Evolutionary conservation across 2,797 vertebrate genomes (phyloP).

Genomic region (Labeo calbasu): DNA sequence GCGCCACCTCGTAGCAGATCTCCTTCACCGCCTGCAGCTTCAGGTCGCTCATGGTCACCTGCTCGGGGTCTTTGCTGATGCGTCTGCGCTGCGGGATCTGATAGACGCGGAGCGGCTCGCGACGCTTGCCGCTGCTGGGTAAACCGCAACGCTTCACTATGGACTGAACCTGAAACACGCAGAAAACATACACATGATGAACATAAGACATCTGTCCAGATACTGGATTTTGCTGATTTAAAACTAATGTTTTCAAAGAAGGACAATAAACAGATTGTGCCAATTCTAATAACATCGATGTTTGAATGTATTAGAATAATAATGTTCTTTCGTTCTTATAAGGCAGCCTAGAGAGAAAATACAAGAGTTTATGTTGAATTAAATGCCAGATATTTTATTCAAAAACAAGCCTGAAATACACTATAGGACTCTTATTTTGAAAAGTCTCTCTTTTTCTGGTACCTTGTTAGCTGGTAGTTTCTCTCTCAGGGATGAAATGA

Average conservation of each 20-base stretch:
- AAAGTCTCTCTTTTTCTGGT: not conserved
- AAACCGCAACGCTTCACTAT: conserved; percentile 89
- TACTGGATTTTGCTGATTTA: no score
- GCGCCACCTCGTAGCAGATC: conserved; percentile 91
- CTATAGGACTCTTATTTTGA: no score
- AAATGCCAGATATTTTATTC: no score
- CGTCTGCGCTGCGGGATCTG: conserved; percentile 89
- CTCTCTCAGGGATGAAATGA: conserved; percentile 88
- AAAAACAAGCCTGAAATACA: no score
- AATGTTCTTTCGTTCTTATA: not conserved
- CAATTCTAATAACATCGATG: no score
- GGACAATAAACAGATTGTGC: no score
- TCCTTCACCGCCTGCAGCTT: conserved; percentile 91
- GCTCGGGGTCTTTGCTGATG: conserved; percentile 84
- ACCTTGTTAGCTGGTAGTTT: conserved; percentile 87
- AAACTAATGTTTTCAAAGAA: no score
- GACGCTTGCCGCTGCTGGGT: conserved; percentile 87
- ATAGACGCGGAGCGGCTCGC: conserved; percentile 86
- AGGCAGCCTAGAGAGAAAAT: not conserved
- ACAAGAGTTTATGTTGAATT: not conserved
- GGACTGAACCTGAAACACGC: conserved; percentile 72
- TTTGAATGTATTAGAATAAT: no score
- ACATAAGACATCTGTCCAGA: not conserved
- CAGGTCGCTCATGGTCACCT: conserved; percentile 85
- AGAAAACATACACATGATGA: not conserved